phyloP scores from a whole-genome alignment of 2,113 vertebrate genomes.

The Pachycephala philippinensis region DNA sequence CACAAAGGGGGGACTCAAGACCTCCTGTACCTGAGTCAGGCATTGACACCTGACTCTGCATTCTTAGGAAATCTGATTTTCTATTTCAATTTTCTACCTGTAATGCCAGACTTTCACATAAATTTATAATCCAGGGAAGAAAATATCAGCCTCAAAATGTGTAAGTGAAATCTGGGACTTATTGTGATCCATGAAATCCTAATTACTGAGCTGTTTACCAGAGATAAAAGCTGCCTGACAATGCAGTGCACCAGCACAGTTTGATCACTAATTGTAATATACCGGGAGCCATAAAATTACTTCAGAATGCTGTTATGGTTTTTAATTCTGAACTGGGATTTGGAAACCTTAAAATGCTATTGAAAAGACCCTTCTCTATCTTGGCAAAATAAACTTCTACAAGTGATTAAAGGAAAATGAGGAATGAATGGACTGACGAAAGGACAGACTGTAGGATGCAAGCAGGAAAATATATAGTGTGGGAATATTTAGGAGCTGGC shows the following conservation, averaged over 20 bases:
- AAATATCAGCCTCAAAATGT: neutral
- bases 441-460: neutral
- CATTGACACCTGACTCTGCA: neutral
- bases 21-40: neutral
- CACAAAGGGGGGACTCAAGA: neutral
- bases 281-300: neutral
- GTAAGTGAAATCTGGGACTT: neutral
- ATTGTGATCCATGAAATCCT: neutral
- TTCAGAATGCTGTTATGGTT: neutral
- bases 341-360: neutral
- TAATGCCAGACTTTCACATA: neutral
- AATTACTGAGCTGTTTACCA: neutral
- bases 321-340: neutral
- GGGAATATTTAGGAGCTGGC: neutral
- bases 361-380: neutral
- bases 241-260: neutral
- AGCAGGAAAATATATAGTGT: fast-evolving
- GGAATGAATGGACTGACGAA: neutral
- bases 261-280: neutral
- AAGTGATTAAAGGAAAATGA: neutral
- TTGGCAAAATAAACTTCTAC: neutral
- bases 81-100: neutral
- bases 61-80: neutral
- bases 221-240: neutral
- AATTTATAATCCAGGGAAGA: neutral